phyloP scores from a whole-genome alignment of 2,797 vertebrate species.

The Poeciliopsis paucimaculata region DNA sequence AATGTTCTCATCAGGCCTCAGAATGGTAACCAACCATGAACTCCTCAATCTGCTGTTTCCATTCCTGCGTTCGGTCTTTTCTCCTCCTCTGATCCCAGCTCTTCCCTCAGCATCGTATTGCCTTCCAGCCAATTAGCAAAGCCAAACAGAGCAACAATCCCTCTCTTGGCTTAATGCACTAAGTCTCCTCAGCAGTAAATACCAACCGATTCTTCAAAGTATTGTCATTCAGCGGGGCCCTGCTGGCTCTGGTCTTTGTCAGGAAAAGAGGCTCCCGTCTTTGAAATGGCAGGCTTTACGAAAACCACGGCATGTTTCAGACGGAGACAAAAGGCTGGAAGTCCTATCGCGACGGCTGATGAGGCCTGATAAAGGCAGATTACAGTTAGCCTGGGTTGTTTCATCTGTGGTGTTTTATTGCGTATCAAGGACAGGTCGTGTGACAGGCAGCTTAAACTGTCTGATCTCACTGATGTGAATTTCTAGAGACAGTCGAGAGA shows the following conservation, averaged over 20 bases:
- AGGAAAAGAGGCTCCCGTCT: conserved; percentile 46
- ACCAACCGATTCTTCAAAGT: conserved; percentile 70
- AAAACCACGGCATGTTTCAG: conserved; percentile 58
- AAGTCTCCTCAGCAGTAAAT: conserved; percentile 76
- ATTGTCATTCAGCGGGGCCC: conserved; percentile 74
- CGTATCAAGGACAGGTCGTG: conserved; percentile 36
- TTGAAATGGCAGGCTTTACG: conserved; percentile 66
- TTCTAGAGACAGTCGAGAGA: conserved; percentile 15
- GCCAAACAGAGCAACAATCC: conserved; percentile 77
- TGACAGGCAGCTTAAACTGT: conserved; percentile 21
- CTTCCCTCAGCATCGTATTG: conserved; percentile 64
- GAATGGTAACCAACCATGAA: conserved; percentile 58
- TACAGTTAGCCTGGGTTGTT: conserved; percentile 60
- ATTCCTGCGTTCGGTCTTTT: conserved; percentile 36
- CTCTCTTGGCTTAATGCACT: conserved; percentile 72
- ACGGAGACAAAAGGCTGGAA: conserved; percentile 59
- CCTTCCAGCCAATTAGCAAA: conserved; percentile 78
- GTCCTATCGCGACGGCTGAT: conserved; percentile 59
- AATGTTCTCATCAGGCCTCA: conserved; percentile 67
- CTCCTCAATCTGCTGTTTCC: conserved; percentile 65
- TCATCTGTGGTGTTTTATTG: conserved; percentile 61
- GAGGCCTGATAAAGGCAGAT: conserved; percentile 63
- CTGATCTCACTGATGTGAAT: not conserved
- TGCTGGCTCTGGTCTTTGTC: conserved; percentile 73
- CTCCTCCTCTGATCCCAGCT: conserved; percentile 64